Evolutionary conservation across 2,113 vertebrate genomes (phyloP), one percentile per base, ranked within the genome.

Genomic region (Pedionomus torquatus): DNA sequence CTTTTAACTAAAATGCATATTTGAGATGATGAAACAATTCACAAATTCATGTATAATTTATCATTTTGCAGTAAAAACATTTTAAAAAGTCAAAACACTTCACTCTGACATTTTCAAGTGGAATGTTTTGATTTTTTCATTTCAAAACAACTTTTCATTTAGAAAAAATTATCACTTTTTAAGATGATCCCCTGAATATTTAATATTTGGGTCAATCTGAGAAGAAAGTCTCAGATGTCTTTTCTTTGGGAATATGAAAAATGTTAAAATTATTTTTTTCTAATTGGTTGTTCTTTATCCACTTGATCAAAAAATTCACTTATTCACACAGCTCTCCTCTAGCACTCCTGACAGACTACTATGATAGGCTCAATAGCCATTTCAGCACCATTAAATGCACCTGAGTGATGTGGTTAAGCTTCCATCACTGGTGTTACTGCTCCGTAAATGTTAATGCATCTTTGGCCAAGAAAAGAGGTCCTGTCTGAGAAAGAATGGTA

Each of bases 1-100:
- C 64, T 93, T 92, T 87, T 79, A 89, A 85, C 49, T 72, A 70
- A 96, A 96, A 87, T 54, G 57, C 76, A 76, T 91, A 80, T 87
- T 91, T 85, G n/a, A 96, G 23, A 90, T 65, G 91, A 87, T 89
- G 70, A 96, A 95, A 95, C 74, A 93, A 97, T 95, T 90, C 91
- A 46, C 44, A 90, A 90, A 95, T 91, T 94, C 95, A 96, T 96
- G 95, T 78, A 93, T 96, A 96, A 96, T 96, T 96, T 93, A 96
- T 96, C 20, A 43, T 89, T 96, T 95, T 79, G 44, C 84, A 70
- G 84, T 44, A 94, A 93, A 95, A 95, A 84, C 81, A 87, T 96
- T 95, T 95, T 72, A 37, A 94, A 87, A 94, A 96, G 93, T 96
- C 94, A 97, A 97, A 97, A 97, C 93, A 93, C 58, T 93, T 97